Percentiles rank a stretch among this genome's conserved stretches.
phyloP scores from a whole-genome alignment of 2,113 vertebrate genomes.

The Eulacestoma nigropectus region DNA sequence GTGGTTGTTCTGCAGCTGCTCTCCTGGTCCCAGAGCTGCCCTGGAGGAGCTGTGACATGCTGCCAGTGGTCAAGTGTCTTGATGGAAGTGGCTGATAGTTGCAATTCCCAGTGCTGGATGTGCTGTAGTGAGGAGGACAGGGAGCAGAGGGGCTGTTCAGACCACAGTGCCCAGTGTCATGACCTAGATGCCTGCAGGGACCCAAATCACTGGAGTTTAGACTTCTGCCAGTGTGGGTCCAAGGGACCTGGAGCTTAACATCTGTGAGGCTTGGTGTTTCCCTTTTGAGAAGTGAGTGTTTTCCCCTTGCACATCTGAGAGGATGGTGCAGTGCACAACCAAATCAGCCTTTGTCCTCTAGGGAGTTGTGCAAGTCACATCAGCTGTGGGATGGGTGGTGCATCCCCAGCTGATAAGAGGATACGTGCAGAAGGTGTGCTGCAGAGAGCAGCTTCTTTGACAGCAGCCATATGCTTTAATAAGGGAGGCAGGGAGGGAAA shows the following conservation, averaged over 20 bases:
- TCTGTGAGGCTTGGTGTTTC: background rate
- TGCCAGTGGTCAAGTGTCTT: background rate
- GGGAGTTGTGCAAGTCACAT: background rate
- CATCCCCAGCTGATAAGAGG: background rate
- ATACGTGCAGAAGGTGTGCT: background rate
- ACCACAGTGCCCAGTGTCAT: background rate
- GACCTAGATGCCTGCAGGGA: background rate
- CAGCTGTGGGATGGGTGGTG: background rate
- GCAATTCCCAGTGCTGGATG: background rate
- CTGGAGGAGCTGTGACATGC: background rate
- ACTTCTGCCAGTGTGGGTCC: background rate
- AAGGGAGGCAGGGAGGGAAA: background rate
- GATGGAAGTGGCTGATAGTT: background rate
- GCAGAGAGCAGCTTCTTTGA: background rate
- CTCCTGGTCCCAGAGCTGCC: background rate
- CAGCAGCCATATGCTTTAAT: background rate
- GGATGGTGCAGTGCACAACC: background rate
- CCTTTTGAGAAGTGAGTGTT: background rate
- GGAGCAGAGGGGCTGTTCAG: background rate
- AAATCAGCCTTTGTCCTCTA: background rate
- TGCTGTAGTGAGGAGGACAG: fast-evolving
- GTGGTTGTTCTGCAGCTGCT: background rate
- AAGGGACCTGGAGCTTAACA: background rate
- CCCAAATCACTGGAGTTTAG: background rate
- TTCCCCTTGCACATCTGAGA: background rate